Base-by-base conservation (phyloP, 1,140 invertebrate genomes). In the Brachionus angularis region DNA sequence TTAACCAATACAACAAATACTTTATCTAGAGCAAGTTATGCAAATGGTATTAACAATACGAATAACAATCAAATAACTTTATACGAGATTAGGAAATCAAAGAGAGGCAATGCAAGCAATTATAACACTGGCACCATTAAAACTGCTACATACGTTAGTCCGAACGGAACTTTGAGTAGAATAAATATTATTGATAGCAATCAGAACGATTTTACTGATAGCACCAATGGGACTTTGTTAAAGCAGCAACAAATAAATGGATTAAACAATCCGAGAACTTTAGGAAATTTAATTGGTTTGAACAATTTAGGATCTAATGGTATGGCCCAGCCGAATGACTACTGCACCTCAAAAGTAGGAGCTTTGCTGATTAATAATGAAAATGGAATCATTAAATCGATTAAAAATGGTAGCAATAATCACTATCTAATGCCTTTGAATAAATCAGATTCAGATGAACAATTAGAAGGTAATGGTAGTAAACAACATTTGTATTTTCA, bases 241-340 rank as follows among this genome's bases (percentile, higher is more conserved):
- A 67, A 67, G 42, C 62, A 67, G 42, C 62, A 67, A 23, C 62
- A 47, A 50, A 47, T 46, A 27, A 50, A 46, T 29, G 23, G 47
- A 18, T 18, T 47, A 23, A 46, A 47, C 47, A 46, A 67, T 18
- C 62, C 62, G 14, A 23, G 53, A 58, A 39, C 39, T 23, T 58
- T 58, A 12, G 53, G 53, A 14, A 58, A 58, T 58, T 25, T 58
- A 39, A 12, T 58, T 0, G n/a, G n/a, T n/a, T n/a, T n/a, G n/a
- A n/a, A n/a, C n/a, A 58, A 58, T 58, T 34, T 55, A 18, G 52
- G 52, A 33, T 36, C 39, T 44, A 47, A 64, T 44, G 29, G 44
- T 12, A 67, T 67, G 62, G 62, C 62, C 16, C 62, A 67, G 42
- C 62, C 62, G 14, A 67, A 67, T 34, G 62, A 67, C 33, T 67